Percentiles rank a stretch among this genome's conserved stretches.
Evolutionary conservation across 2,888 invertebrate genomes (phyloP).

Genomic region (Diadromus collaris): DNA sequence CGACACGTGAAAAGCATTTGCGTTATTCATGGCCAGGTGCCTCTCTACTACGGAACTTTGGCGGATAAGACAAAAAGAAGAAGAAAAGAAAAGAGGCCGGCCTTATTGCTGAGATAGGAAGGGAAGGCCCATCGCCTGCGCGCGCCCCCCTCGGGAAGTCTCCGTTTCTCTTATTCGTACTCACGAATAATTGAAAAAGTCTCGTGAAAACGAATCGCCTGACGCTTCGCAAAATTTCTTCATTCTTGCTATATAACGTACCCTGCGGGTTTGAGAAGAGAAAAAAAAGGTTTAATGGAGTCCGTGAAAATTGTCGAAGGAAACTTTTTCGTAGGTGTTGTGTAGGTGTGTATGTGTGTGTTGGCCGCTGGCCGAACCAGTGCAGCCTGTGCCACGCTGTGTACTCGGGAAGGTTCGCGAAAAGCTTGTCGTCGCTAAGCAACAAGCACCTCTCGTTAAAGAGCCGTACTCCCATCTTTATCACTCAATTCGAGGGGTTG

Average conservation of each 20-base stretch:
- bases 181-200: slow-evolving; percentile 23
- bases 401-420: background rate
- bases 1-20: slow-evolving; percentile 55
- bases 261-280: slow-evolving; percentile 1
- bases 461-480: slow-evolving; percentile 34
- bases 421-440: slow-evolving; percentile 20
- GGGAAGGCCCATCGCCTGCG: background rate
- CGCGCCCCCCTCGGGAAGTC: background rate
- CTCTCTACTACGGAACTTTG: slow-evolving; percentile 2
- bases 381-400: slow-evolving; percentile 29
- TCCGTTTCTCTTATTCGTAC: background rate
- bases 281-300: background rate
- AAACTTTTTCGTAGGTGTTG: slow-evolving; percentile 28
- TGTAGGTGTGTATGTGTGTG: too few species aligned
- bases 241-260: background rate
- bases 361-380: slow-evolving; percentile 21
- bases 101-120: slow-evolving; percentile 5
- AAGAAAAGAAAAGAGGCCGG: slow-evolving; percentile 1
- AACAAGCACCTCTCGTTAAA: slow-evolving; percentile 35
- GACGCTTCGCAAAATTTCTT: slow-evolving; percentile 20
- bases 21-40: slow-evolving; percentile 51
- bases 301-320: slow-evolving; percentile 27
- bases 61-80: too few species aligned
- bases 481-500: slow-evolving; percentile 36
- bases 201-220: slow-evolving; percentile 17